phyloP scores from a whole-genome alignment of 1,140 invertebrate species.

The Drosophila azteca region DNA sequence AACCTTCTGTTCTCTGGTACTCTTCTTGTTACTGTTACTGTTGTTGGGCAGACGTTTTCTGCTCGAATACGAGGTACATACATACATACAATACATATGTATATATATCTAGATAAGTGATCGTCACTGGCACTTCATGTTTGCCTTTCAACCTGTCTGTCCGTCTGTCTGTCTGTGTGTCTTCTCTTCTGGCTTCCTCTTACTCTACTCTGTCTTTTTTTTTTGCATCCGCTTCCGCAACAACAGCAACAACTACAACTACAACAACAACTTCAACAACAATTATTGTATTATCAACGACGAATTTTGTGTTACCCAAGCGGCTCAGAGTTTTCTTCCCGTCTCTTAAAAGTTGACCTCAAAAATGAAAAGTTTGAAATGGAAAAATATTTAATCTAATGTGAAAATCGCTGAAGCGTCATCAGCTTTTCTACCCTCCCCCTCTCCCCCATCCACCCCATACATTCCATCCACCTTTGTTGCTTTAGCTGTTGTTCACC shows the following conservation, averaged over 20 bases:
- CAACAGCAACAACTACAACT: conserved; percentile 18
- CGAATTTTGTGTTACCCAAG: conserved; percentile 53
- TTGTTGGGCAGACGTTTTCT: conserved; percentile 65
- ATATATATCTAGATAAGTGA: conserved; percentile 71
- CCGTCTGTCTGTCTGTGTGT: conserved; percentile 22
- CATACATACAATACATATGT: conserved; percentile 40
- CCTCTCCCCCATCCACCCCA: neutral
- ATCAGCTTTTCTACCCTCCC: conserved; percentile 40
- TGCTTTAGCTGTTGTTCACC: conserved; percentile 33
- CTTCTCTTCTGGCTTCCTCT: conserved; percentile 22
- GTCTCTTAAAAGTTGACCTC: conserved; percentile 60
- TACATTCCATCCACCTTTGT: neutral
- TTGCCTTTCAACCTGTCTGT: conserved; percentile 68
- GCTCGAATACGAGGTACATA: conserved; percentile 37
- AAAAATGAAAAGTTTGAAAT: conserved; percentile 68
- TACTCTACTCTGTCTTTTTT: conserved; percentile 21
- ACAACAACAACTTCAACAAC: conserved; percentile 29
- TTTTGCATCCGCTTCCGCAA: conserved; percentile 78
- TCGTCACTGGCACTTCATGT: conserved; percentile 77
- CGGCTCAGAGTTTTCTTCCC: conserved; percentile 19
- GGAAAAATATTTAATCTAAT: conserved; percentile 74
- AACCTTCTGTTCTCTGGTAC: no score
- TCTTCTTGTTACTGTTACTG: conserved; percentile 45
- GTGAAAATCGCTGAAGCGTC: conserved; percentile 77
- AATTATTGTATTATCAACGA: conserved; percentile 72